Conservation (phyloP, 2,113 vertebrate genomes). For the human region GRCh38 chr1:236114001-236114500, state of each 20-base stretch:
- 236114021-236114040: neutral
- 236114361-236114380: neutral
- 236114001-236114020: neutral
- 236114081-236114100: neutral
- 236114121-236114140: too few species aligned
- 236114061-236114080: fast-evolving
- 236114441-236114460: neutral
- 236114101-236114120: neutral
- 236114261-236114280: neutral
- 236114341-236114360: neutral
- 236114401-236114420: neutral
- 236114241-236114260: neutral
- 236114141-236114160: neutral
- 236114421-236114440: neutral
- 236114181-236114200: neutral
- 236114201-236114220: neutral
- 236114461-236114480: neutral
- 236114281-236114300: too few species aligned
- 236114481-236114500: neutral
- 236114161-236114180: neutral
- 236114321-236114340: neutral
- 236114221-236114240: neutral
- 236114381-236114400: neutral
- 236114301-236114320: neutral
- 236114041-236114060: neutral